Evolutionary conservation across 1,140 invertebrate species (phyloP), one percentile per base, ranked within the genome.

Genomic region (Aleiodes sp.): DNA sequence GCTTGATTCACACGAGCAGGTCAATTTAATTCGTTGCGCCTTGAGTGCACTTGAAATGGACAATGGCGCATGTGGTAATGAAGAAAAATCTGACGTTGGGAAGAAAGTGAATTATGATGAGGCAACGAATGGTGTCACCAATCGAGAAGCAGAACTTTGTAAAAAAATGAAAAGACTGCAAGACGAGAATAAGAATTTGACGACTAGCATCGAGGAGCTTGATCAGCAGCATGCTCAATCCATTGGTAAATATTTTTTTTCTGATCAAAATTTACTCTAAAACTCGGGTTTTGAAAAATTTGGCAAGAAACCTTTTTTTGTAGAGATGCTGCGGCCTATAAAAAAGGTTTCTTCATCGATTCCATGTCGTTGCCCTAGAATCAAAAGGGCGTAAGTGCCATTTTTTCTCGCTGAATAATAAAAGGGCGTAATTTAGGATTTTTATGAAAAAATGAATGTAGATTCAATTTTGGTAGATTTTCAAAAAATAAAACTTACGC

Each of bases 191-290:
- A 82, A 83, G 67, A 87, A 86, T 72, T 78, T 92, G 29, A 84
- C 86, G 4, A 74, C 70, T 4, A 92, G 88, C 70, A 84, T 94
- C 28, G 92, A 93, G 69, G 91, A 93, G 78, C 82, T 94, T 71
- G 93, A 94, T 77, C 86, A 78, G 41, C 92, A 94, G 78, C 91
- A 94, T 77, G 87, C 91, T 70, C 80, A 88, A 70, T 91, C 91
- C 0, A 90, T 93, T 82, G n/a, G n/a, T n/a, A n/a, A n/a, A 82
- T 14, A 7, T 59, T n/a, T 59, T 61, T 61, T 33, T 33, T 43
- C 41, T 14, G 0, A 46, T 69, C 14, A 43, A 26, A 43, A 28
- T 24, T 46, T 46, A 29, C 16, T 46, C 26, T 52, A 4, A 12
- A 0, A 14, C n/a, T 21, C n/a, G 8, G 6, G 6, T 10, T 57